phyloP scores from a whole-genome alignment of 2,797 vertebrate genomes.

The Helostoma temminkii region DNA sequence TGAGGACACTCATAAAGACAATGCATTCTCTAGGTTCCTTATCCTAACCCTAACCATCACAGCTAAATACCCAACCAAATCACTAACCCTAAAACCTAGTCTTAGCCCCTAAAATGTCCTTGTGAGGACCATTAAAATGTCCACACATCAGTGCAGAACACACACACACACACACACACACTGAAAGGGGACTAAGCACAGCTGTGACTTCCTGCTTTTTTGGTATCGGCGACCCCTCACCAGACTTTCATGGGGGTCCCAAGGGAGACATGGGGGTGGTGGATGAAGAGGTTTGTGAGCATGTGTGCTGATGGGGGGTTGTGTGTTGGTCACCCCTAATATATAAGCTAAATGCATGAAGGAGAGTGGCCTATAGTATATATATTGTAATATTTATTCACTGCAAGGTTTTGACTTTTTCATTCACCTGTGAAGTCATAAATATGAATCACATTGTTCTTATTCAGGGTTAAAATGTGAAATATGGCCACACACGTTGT shows the following conservation, averaged over 20 bases:
- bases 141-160: no score
- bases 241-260: constrained; percentile 66
- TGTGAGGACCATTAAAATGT: no score
- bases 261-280: constrained; percentile 51
- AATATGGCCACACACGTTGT: not conserved
- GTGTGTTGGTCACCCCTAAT: constrained; percentile 30
- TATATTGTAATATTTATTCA: not conserved
- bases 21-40: no score
- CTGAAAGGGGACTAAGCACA: constrained; percentile 75
- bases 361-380: not conserved
- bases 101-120: no score
- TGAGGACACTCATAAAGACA: no score
- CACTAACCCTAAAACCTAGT: no score
- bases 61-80: no score
- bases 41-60: no score
- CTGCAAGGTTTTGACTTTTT: not conserved
- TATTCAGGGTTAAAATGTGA: constrained; percentile 5
- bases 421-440: not conserved
- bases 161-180: constrained; percentile 58
- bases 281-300: constrained; percentile 39
- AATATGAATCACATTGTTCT: not conserved
- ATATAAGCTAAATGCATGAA: constrained; percentile 8
- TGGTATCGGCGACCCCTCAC: constrained; percentile 67
- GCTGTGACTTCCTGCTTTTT: constrained; percentile 82
- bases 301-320: constrained; percentile 33